Conservation (phyloP, 92 coral and sea anemone species). For the Blastomussa wellsi region DNA sequence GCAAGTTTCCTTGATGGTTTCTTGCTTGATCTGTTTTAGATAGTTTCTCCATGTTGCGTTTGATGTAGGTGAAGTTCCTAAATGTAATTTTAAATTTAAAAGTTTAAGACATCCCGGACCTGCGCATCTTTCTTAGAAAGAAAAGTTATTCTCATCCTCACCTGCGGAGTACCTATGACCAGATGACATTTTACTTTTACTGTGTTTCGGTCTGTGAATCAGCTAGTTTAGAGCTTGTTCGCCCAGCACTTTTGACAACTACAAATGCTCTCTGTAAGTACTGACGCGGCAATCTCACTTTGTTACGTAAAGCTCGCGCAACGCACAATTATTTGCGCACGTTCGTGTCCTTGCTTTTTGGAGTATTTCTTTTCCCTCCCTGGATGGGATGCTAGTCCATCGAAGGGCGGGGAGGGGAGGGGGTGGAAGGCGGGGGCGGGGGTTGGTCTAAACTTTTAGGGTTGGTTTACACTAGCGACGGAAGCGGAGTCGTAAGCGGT, state of each 20-base stretch:
- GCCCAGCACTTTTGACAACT: background rate
- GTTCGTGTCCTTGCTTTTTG: background rate
- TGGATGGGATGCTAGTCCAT: too few species aligned
- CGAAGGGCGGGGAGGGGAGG: too few species aligned
- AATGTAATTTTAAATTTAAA: background rate
- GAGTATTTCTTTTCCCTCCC: too few species aligned
- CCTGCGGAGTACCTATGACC: background rate
- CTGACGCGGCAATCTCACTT: conserved; percentile 2
- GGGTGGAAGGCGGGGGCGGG: too few species aligned
- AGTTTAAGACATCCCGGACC: background rate
- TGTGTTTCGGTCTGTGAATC: background rate
- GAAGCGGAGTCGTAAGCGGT: too few species aligned
- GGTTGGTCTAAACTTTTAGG: too few species aligned
- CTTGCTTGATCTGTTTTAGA: background rate
- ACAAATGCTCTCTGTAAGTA: background rate
- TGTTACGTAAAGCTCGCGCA: conserved; percentile 1
- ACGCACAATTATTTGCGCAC: background rate
- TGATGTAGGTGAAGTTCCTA: background rate
- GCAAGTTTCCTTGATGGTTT: background rate
- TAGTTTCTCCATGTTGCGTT: background rate
- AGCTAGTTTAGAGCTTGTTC: too few species aligned
- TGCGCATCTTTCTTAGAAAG: background rate
- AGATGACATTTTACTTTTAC: background rate
- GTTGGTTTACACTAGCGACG: too few species aligned
- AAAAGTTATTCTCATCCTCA: background rate